Base-by-base conservation (phyloP, 2,113 vertebrate species). In the Thunnus maccoyii region DNA sequence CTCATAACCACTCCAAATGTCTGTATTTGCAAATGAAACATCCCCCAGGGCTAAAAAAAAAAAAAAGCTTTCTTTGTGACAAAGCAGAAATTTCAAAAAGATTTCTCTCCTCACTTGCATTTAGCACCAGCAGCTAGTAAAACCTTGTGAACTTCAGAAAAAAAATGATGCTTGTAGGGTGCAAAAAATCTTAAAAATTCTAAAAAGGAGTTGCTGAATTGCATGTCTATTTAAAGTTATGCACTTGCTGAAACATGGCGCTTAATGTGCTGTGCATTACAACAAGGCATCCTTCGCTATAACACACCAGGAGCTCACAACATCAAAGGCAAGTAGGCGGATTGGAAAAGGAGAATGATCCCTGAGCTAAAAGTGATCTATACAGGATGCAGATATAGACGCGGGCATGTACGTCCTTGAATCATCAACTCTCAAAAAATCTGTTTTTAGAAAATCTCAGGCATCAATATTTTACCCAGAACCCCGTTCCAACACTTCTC, bases 301-400 rank as follows among this genome's bases (percentile, higher is more conserved):
- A 14, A 50, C 76, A 63, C 64, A 57, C 44, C 70, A 52, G 68
- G 30, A 80, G 82, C 70, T 84, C 8, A 13, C 46, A 48, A 75
- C 84, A 78, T 84, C 76, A 83, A 83, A 72, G 51, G 55, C n/a
- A 58, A 68, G 69, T 47, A 48, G 62, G 80, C 32, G 22, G 65
- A 70, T 14, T 48, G 47, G 47, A 72, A 22, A 58, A 74, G 30
- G 16, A 44, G 65, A 30, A 71, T 18, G 32, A 82, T 76, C 73
- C 55, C 66, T 10, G 6, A 74, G 78, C 65, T 74, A 41, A 22
- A 78, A 46, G 54, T 3, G 14, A 73, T 76, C 57, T 3, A 81
- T 57, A 62, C 9, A 0, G 61, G 63, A 65, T 30, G 52, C 46
- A 36, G 16, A 68, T 36, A 44, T 2, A 61, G 18, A 51, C 20